phyloP scores from a whole-genome alignment of 2,113 vertebrate species.

The Malurus melanocephalus region DNA sequence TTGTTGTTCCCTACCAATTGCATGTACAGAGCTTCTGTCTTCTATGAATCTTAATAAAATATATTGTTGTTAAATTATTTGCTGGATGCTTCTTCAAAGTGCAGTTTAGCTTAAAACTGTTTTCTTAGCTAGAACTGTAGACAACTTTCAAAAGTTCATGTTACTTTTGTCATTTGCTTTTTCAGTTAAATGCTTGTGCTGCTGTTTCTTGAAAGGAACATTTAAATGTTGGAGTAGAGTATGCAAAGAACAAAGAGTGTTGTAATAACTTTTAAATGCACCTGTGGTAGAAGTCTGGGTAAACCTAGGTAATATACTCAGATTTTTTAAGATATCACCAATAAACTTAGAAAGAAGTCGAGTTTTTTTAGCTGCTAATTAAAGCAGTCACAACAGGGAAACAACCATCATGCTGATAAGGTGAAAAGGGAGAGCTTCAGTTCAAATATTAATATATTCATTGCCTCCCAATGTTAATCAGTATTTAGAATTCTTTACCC shows the following conservation, averaged over 20 bases:
- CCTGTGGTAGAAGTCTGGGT: not conserved
- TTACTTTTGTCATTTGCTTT: not conserved
- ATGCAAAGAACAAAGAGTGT: not conserved
- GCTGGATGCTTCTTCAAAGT: not conserved
- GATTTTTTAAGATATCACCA: not conserved
- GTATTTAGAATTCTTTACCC: not conserved
- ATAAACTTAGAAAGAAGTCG: not conserved
- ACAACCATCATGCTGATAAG: not conserved
- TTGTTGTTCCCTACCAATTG: not conserved
- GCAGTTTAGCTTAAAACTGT: not conserved
- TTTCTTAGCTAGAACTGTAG: not conserved
- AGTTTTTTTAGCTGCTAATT: not conserved
- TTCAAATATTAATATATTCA: not conserved
- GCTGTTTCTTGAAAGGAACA: not conserved
- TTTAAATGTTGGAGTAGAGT: not conserved
- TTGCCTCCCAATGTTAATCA: not conserved
- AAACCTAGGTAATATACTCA: not conserved
- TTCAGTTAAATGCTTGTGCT: not conserved
- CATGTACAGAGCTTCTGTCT: not conserved
- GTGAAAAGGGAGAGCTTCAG: not conserved
- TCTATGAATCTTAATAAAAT: not conserved
- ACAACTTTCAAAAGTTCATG: not conserved
- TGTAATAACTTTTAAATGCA: not conserved
- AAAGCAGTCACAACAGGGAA: not conserved
- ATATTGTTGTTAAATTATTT: not conserved